Percentiles rank a stretch among this genome's conserved stretches.
These are phyloP conservation scores for Endotricha flammealis DNA, from an alignment of 2,888 invertebrate species.

Conservation along the genomic window DNA sequence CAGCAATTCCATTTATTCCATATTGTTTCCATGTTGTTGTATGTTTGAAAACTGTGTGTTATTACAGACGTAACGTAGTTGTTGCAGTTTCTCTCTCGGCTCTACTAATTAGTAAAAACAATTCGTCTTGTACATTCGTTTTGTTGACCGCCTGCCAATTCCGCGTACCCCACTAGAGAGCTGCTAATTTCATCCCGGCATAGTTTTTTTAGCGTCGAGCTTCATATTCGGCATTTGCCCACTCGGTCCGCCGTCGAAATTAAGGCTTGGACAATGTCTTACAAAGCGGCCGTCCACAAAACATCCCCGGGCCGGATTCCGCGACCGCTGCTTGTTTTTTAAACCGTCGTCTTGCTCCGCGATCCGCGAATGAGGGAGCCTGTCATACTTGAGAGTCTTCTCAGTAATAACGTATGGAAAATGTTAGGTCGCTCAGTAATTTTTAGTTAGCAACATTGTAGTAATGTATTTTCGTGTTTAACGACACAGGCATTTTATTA, in stretches of 20 bases:
- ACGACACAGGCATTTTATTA: too few species aligned
- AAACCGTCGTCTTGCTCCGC: constrained; percentile 64
- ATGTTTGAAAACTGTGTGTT: background rate
- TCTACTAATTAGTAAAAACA: constrained; percentile 75
- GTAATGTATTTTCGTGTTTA: too few species aligned
- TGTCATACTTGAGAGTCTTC: constrained; percentile 73
- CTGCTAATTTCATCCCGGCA: constrained; percentile 75
- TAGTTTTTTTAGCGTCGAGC: constrained; percentile 73
- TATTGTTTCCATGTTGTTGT: background rate
- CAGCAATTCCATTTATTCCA: background rate
- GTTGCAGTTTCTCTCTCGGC: constrained; percentile 51
- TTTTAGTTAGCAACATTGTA: too few species aligned
- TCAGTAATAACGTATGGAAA: constrained; percentile 73
- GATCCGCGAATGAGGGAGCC: constrained; percentile 71
- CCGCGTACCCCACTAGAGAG: constrained; percentile 74
- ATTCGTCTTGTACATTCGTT: constrained; percentile 66
- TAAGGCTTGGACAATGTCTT: constrained; percentile 76
- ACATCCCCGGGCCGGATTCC: constrained; percentile 73
- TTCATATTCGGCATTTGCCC: constrained; percentile 77
- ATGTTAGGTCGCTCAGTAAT: too few species aligned
- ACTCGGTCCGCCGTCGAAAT: constrained; percentile 75
- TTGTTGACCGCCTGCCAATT: constrained; percentile 75
- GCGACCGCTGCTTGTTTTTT: constrained; percentile 66
- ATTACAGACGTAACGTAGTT: constrained; percentile 11
- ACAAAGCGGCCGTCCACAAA: constrained; percentile 77